phyloP scores from a whole-genome alignment of 2,888 invertebrate species.

The Synanthedon myopaeformis region DNA sequence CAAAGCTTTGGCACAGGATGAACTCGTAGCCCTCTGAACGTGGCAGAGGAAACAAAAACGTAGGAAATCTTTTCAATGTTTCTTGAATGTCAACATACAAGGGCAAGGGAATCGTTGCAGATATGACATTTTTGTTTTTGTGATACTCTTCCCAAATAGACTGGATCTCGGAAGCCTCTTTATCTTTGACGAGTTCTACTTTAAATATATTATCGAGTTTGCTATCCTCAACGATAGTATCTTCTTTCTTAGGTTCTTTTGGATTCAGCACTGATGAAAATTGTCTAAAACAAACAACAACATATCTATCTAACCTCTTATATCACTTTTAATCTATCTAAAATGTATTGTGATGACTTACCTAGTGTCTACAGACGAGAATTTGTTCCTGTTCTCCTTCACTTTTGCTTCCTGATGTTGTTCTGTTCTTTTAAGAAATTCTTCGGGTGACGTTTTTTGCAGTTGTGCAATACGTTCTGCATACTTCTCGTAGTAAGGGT shows the following conservation, averaged over 20 bases:
- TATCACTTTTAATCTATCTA: not conserved
- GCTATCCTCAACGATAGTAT: constrained; percentile 33
- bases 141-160: constrained; percentile 86
- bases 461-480: constrained; percentile 79
- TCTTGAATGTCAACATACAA: constrained; percentile 71
- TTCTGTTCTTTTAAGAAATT: constrained; percentile 76
- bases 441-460: constrained; percentile 81
- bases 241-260: constrained; percentile 48
- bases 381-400: constrained; percentile 42
- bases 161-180: constrained; percentile 77
- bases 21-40: constrained; percentile 88
- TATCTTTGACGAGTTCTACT: constrained; percentile 78
- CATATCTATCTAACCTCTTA: not conserved
- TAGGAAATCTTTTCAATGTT: constrained; percentile 72
- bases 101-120: constrained; percentile 75
- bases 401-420: constrained; percentile 44
- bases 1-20: constrained; percentile 80
- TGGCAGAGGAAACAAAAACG: constrained; percentile 85
- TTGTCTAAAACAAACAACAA: constrained; percentile 43
- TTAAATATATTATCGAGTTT: constrained; percentile 81
- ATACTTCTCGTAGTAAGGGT: constrained; percentile 88
- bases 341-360: constrained; percentile 10
- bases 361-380: constrained; percentile 50
- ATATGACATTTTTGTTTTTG: constrained; percentile 79
- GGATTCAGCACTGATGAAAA: constrained; percentile 76